phyloP scores from a whole-genome alignment of 37 sponge, comb jelly and placozoan species.

The Chondrosia reniformis region DNA sequence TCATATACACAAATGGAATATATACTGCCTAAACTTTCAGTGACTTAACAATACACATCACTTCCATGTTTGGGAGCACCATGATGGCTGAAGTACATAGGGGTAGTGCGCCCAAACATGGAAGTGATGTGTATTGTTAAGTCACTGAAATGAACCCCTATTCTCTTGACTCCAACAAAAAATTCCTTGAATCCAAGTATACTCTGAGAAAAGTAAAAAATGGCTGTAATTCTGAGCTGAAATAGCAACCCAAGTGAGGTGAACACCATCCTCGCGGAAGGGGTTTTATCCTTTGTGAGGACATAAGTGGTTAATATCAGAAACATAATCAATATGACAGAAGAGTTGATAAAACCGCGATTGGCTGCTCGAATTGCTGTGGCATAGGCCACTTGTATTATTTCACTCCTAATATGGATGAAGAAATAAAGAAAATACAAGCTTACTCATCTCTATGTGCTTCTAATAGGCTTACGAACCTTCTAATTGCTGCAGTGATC shows the following conservation, averaged over 20 bases:
- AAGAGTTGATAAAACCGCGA: constrained; percentile 27
- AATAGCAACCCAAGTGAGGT: constrained; percentile 37
- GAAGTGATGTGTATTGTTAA: too few relatives aligned
- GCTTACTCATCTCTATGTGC: too few relatives aligned
- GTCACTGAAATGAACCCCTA: constrained; percentile 37
- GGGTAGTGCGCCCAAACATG: too few relatives aligned
- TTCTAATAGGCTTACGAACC: too few relatives aligned
- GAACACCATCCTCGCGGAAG: constrained; percentile 59
- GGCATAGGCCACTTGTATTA: too few relatives aligned
- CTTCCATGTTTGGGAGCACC: too few relatives aligned
- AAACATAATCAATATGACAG: constrained; percentile 30
- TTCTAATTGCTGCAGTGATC: constrained; percentile 41
- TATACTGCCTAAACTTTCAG: too few relatives aligned
- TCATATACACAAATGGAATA: background rate
- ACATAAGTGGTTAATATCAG: constrained; percentile 40
- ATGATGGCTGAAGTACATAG: too few relatives aligned
- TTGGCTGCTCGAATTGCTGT: too few relatives aligned
- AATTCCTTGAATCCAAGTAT: constrained; percentile 46
- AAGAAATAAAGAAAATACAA: too few relatives aligned
- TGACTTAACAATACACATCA: too few relatives aligned
- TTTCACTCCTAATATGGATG: too few relatives aligned
- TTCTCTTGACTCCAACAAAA: constrained; percentile 50
- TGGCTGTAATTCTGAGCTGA: constrained; percentile 24
- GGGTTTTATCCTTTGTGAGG: constrained; percentile 14
- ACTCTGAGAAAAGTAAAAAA: constrained; percentile 25